phyloP scores from a whole-genome alignment of 2,888 invertebrate species.

The Gandaritis pyraliata region DNA sequence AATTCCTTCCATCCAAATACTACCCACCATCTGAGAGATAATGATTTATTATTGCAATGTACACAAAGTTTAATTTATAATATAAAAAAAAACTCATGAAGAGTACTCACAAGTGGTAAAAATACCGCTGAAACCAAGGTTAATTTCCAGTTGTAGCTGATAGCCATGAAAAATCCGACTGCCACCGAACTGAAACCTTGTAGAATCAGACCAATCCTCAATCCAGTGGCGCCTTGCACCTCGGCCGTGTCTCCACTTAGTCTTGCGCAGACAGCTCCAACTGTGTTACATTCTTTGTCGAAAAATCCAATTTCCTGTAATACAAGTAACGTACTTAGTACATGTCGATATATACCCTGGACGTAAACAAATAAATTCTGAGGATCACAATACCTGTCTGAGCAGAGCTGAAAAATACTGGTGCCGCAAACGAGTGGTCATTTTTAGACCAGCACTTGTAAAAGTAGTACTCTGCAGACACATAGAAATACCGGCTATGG shows the following conservation, averaged over 20 bases:
- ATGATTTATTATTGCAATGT: not conserved
- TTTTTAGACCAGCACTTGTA: slow-evolving; percentile 89
- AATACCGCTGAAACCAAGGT: slow-evolving; percentile 85
- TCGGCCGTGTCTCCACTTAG: slow-evolving; percentile 86
- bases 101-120: slow-evolving; percentile 81
- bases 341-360: too few species aligned
- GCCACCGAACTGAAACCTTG: slow-evolving; percentile 86
- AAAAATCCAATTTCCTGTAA: slow-evolving; percentile 85
- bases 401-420: slow-evolving; percentile 82
- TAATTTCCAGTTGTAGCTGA: slow-evolving; percentile 86
- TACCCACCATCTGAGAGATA: slow-evolving; percentile 76
- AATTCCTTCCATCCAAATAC: slow-evolving; percentile 86
- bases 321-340: not conserved
- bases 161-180: slow-evolving; percentile 83
- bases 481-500: slow-evolving; percentile 87
- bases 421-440: slow-evolving; percentile 87
- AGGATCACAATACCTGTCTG: slow-evolving; percentile 67
- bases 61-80: not conserved
- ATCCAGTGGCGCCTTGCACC: slow-evolving; percentile 86
- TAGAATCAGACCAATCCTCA: slow-evolving; percentile 84
- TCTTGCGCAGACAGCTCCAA: slow-evolving; percentile 86
- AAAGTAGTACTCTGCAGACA: slow-evolving; percentile 89
- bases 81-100: not conserved
- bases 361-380: too few species aligned
- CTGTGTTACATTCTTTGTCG: slow-evolving; percentile 85